Percentiles rank a stretch among this genome's conserved stretches.
phyloP scores from a whole-genome alignment of 2,113 vertebrate genomes.

The Ancistrus triradiatus region DNA sequence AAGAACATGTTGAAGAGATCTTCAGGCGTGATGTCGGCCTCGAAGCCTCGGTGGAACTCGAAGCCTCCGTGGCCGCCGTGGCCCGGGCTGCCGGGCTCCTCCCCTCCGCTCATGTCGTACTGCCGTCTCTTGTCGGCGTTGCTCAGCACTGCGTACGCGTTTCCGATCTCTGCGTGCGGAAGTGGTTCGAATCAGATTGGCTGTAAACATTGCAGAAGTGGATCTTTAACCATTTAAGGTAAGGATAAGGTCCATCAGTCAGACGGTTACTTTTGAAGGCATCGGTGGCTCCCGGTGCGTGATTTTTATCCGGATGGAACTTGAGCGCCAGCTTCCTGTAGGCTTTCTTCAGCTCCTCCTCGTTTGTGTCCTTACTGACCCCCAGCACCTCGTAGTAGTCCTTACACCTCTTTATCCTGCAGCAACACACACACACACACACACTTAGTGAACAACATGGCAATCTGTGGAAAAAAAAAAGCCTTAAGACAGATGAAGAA shows the following conservation, averaged over 20 bases:
- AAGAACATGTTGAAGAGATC: slow-evolving; percentile 99
- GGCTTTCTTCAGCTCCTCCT: slow-evolving; percentile 94
- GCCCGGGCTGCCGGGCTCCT: slow-evolving; percentile 78
- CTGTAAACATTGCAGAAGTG: too few species aligned
- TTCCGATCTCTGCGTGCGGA: slow-evolving; percentile 83
- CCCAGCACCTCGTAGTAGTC: slow-evolving; percentile 95
- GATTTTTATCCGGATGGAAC: slow-evolving; percentile 98
- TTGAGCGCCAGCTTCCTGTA: slow-evolving; percentile 95
- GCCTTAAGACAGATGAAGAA: too few species aligned
- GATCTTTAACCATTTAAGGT: too few species aligned
- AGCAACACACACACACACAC: slow-evolving; percentile 35
- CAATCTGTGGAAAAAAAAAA: too few species aligned
- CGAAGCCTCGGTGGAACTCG: slow-evolving; percentile 90
- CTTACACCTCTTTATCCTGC: slow-evolving; percentile 94
- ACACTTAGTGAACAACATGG: not conserved
- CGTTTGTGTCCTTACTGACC: slow-evolving; percentile 83
- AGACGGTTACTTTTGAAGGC: slow-evolving; percentile 91
- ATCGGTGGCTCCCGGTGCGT: slow-evolving; percentile 92
- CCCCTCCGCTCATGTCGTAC: slow-evolving; percentile 87
- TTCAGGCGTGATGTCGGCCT: slow-evolving; percentile 94
- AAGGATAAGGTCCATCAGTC: too few species aligned
- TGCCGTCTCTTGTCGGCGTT: slow-evolving; percentile 90
- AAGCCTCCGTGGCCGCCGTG: slow-evolving; percentile 80
- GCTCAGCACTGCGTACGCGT: slow-evolving; percentile 91
- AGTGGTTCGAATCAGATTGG: too few species aligned